Evolutionary conservation across 1,140 invertebrate genomes (phyloP), one percentile per base, ranked within the genome.

Genomic region (Drosophila nigromelanica): DNA sequence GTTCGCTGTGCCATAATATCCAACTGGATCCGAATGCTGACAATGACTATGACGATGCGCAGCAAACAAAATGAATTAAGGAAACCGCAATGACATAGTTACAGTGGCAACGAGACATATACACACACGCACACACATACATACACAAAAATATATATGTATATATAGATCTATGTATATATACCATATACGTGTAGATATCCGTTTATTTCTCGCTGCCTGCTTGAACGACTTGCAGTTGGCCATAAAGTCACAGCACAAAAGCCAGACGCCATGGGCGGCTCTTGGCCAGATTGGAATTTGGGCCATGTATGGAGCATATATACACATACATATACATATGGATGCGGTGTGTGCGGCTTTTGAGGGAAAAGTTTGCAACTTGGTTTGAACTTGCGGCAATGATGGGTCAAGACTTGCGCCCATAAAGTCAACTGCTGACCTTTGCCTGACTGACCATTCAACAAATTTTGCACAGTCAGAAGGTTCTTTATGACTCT

Each of bases 51-150:
- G 82, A 83, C 79, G 75, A 79, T 42, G 83, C 76, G 73, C 76
- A 74, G 78, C 83, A 89, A 89, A 89, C 83, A 89, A 89, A 89
- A 89, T 89, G 83, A 89, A 89, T 89, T 89, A 89, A 89, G 83
- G 83, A 74, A 89, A 89, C 83, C 83, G 73, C 83, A 89, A 80
- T 89, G 83, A 89, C 83, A 89, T 80, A 83, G 83, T 89, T 89
- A 89, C 83, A 83, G 70, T 77, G 69, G 62, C 83, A 73, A 18
- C 14, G 33, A 66, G 47, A 43, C 48, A 27, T 7, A 58, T 18
- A 45, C 8, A 47, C n/a, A 60, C 35, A 37, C 10, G 14, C 8
- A 27, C 42, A 56, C 54, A 64, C 63, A 52, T 43, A 52, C 27
- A 27, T 3, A 27, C 4, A 27, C 4, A 56, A 47, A 52, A 5